Percentiles rank a stretch among this genome's conserved stretches.
Evolutionary conservation across 2,113 vertebrate genomes (phyloP).

Genomic region (Trichechus manatus): DNA sequence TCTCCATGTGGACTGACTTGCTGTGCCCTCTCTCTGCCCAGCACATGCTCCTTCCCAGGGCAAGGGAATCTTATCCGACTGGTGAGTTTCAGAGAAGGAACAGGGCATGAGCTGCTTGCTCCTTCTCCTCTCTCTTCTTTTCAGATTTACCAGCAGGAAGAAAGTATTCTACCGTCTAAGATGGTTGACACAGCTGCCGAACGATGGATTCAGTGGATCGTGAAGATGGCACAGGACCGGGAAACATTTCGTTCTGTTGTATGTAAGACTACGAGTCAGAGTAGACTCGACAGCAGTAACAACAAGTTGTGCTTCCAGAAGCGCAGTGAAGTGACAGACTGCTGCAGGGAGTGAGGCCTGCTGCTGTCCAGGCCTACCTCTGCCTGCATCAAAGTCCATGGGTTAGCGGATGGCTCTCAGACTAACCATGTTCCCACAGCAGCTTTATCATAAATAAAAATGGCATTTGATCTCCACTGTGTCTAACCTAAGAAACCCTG

Average conservation of each 20-base stretch:
- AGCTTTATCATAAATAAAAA: background rate
- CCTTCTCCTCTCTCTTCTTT: rapidly evolving
- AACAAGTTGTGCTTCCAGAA: background rate
- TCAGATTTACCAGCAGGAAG: background rate
- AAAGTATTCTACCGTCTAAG: background rate
- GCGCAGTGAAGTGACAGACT: rapidly evolving
- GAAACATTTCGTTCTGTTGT: too few species aligned
- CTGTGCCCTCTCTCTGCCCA: background rate
- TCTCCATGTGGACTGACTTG: background rate
- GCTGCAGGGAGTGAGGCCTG: background rate
- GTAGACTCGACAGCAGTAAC: background rate
- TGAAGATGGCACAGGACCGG: background rate
- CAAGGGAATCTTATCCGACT: rapidly evolving
- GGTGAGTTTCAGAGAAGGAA: too few species aligned
- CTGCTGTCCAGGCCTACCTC: too few species aligned
- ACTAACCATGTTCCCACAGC: rapidly evolving
- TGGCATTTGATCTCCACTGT: background rate
- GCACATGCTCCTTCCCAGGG: rapidly evolving
- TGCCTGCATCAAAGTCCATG: rapidly evolving
- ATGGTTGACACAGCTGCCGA: background rate
- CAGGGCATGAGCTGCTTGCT: background rate
- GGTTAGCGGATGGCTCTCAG: rapidly evolving
- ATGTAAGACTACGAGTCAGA: background rate
- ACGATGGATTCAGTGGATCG: background rate
- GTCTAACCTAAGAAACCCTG: background rate